Percentiles rank a stretch among this genome's conserved stretches.
phyloP scores from a whole-genome alignment of 2,888 invertebrate genomes.

The Hemaris fuciformis region DNA sequence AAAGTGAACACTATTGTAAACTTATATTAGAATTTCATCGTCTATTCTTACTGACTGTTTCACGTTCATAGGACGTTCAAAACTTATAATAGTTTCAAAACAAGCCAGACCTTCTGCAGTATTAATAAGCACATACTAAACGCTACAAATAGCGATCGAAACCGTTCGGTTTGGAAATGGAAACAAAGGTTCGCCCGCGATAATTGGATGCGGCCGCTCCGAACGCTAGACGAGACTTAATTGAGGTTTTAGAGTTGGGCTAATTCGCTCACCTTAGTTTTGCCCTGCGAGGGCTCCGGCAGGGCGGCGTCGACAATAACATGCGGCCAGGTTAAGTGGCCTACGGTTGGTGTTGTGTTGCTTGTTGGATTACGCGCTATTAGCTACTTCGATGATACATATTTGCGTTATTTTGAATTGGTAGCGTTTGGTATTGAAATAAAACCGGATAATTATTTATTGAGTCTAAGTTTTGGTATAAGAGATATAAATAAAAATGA shows the following conservation, averaged over 20 bases:
- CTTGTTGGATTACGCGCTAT: constrained; percentile 19
- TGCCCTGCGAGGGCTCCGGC: constrained; percentile 62
- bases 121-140: constrained; percentile 27
- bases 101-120: constrained; percentile 38
- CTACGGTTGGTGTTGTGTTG: constrained; percentile 56
- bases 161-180: constrained; percentile 52
- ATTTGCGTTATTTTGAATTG: neutral
- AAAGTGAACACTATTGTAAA: neutral
- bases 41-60: neutral
- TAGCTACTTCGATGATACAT: neutral
- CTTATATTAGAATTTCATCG: neutral
- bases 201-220: constrained; percentile 79
- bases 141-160: constrained; percentile 49
- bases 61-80: neutral
- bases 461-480: too few relatives aligned
- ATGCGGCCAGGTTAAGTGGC: constrained; percentile 60
- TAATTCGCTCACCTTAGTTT: constrained; percentile 77
- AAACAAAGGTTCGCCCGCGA: constrained; percentile 75
- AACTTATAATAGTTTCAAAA: constrained; percentile 35
- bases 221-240: constrained; percentile 81
- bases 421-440: neutral
- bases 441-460: too few relatives aligned
- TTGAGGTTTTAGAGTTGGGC: constrained; percentile 81
- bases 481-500: neutral
- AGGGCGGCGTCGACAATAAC: constrained; percentile 61